A percentile compares a stretch with the other conserved stretches of the same genome.
Conservation (phyloP, 1,140 invertebrate genomes). For the Musca domestica region DNA sequence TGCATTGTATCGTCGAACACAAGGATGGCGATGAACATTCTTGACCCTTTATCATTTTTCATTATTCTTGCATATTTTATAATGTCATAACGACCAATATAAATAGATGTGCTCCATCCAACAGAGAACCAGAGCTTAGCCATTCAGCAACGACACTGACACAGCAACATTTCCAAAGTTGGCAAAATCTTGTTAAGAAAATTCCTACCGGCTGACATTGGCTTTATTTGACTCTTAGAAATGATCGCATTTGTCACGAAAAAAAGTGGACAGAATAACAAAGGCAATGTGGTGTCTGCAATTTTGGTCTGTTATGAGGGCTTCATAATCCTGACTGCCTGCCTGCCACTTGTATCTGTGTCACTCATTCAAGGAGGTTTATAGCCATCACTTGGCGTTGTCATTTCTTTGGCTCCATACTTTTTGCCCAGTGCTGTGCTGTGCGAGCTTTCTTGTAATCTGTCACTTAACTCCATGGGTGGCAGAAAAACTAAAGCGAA, state of each 20-base stretch:
- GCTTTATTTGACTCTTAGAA: slow-evolving; percentile 7
- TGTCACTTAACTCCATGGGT: neutral
- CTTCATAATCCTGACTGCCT: neutral
- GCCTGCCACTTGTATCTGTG: neutral
- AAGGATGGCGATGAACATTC: neutral
- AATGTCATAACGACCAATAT: neutral
- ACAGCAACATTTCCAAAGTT: neutral
- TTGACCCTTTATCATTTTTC: no score
- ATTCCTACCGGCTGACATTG: slow-evolving; percentile 10
- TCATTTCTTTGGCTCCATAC: no score
- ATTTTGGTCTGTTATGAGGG: neutral
- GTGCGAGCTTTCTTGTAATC: slow-evolving; percentile 8
- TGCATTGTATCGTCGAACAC: neutral
- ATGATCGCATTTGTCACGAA: slow-evolving; percentile 5
- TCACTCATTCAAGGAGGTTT: no score
- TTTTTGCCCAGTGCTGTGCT: neutral
- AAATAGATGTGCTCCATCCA: neutral
- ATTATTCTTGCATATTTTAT: no score
- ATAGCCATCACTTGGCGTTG: no score
- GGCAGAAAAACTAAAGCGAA: no score
- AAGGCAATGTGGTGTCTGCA: neutral
- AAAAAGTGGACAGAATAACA: neutral
- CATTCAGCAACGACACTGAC: no score
- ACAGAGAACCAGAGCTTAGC: no score
- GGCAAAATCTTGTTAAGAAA: neutral